Conservation (phyloP, 1,140 invertebrate species). For the Venturia canescens region DNA sequence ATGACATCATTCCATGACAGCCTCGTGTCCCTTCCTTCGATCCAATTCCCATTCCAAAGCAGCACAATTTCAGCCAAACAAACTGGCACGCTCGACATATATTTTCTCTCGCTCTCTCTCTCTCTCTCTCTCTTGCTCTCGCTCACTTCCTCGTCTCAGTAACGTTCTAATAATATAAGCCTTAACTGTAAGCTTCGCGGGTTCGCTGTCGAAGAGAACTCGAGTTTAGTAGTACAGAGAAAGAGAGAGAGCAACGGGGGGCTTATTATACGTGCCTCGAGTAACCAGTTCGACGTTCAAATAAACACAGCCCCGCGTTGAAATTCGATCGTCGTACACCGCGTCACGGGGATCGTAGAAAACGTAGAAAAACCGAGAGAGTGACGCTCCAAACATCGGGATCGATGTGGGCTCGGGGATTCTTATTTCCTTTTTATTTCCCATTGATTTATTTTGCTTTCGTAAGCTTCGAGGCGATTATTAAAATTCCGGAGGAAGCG, state of each 20-base stretch:
- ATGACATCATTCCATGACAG: constrained; percentile 77
- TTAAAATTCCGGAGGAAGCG: background rate
- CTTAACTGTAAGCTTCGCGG: constrained; percentile 17
- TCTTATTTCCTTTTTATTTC: no score
- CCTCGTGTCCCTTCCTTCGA: constrained; percentile 19
- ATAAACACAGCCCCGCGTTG: constrained; percentile 59
- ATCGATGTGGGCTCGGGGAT: no score
- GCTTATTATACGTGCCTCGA: constrained; percentile 58
- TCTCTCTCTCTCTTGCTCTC: background rate
- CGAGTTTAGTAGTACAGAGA: background rate
- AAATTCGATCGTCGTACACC: constrained; percentile 55
- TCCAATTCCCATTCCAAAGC: constrained; percentile 68
- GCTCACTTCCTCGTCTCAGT: constrained; percentile 14
- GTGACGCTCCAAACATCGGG: no score
- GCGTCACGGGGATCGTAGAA: no score
- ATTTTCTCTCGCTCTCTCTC: constrained; percentile 3
- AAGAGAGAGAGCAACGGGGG: constrained; percentile 16
- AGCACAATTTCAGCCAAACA: constrained; percentile 72
- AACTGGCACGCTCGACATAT: constrained; percentile 62
- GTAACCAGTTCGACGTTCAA: constrained; percentile 52
- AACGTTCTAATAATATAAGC: constrained; percentile 67
- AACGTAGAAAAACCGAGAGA: no score
- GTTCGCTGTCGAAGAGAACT: background rate
- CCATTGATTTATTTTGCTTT: no score
- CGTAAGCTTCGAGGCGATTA: no score